Percentiles rank a stretch among this genome's conserved stretches.
phyloP scores from a whole-genome alignment of 64 coral and sea anemone species.

The Hydrozoanthus tunicans region DNA sequence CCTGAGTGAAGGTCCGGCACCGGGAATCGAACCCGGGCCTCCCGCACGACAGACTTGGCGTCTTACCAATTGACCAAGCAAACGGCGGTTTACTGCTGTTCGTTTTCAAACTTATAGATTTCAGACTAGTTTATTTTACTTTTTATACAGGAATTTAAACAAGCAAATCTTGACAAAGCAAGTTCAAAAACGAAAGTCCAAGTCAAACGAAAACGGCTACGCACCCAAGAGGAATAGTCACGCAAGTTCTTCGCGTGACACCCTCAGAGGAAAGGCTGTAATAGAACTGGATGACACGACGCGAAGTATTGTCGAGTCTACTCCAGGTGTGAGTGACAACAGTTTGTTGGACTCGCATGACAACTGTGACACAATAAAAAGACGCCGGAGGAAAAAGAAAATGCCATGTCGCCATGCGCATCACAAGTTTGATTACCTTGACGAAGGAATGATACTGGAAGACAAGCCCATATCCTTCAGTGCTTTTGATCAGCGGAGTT shows the following conservation, averaged over 20 bases:
- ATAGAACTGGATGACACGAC: neutral
- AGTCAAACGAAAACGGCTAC: neutral
- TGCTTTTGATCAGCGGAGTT: constrained; percentile 27
- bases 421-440: constrained; percentile 39
- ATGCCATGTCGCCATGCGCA: constrained; percentile 18
- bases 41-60: too few species aligned
- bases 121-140: neutral
- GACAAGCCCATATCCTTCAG: constrained; percentile 29
- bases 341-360: neutral
- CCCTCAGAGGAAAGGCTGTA: neutral
- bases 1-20: too few species aligned
- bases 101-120: neutral
- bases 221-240: neutral
- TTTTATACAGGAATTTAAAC: constrained; percentile 33
- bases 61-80: too few species aligned
- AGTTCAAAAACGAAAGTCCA: neutral
- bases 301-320: neutral
- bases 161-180: constrained; percentile 44
- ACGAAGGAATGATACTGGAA: constrained; percentile 39
- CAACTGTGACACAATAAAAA: neutral
- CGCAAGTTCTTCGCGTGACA: neutral
- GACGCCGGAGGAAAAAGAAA: constrained; percentile 47
- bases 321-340: neutral
- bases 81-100: too few species aligned
- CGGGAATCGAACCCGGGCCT: too few species aligned